phyloP scores from a whole-genome alignment of 2,888 invertebrate species.

The Himalopsyche tibetana region DNA sequence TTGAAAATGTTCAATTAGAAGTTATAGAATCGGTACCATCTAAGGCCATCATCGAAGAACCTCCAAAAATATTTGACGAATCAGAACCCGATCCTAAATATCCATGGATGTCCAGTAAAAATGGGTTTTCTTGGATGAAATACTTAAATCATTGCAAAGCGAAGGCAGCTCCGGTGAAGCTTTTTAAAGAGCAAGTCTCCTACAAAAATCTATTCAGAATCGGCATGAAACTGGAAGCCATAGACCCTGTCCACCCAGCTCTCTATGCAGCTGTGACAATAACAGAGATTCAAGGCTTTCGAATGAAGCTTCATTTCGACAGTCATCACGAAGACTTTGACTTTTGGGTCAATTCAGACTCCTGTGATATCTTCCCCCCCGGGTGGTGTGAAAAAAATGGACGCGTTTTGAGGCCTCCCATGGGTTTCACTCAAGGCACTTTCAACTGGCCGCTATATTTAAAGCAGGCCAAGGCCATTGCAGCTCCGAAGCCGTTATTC shows the following conservation, averaged over 20 bases:
- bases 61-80: not conserved
- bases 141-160: slow-evolving; percentile 86
- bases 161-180: slow-evolving; percentile 84
- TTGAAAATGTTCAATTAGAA: slow-evolving; percentile 30
- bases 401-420: slow-evolving; percentile 87
- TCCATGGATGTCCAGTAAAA: slow-evolving; percentile 84
- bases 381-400: slow-evolving; percentile 95
- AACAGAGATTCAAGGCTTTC: slow-evolving; percentile 87
- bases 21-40: slow-evolving; percentile 25
- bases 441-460: slow-evolving; percentile 93
- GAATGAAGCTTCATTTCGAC: slow-evolving; percentile 93
- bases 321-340: slow-evolving; percentile 92
- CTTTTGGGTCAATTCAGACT: slow-evolving; percentile 96
- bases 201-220: slow-evolving; percentile 86
- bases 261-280: slow-evolving; percentile 93
- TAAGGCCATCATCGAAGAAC: not conserved
- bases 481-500: slow-evolving; percentile 89
- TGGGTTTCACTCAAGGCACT: slow-evolving; percentile 77
- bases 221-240: slow-evolving; percentile 94
- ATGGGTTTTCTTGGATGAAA: slow-evolving; percentile 86
- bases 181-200: slow-evolving; percentile 89
- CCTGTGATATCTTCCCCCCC: slow-evolving; percentile 92
- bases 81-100: slow-evolving; percentile 68
- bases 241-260: slow-evolving; percentile 94
- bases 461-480: slow-evolving; percentile 83